Percentiles rank a stretch among this genome's conserved stretches.
Conservation (phyloP, 2,888 invertebrate species). For the Julus scandinavius region DNA sequence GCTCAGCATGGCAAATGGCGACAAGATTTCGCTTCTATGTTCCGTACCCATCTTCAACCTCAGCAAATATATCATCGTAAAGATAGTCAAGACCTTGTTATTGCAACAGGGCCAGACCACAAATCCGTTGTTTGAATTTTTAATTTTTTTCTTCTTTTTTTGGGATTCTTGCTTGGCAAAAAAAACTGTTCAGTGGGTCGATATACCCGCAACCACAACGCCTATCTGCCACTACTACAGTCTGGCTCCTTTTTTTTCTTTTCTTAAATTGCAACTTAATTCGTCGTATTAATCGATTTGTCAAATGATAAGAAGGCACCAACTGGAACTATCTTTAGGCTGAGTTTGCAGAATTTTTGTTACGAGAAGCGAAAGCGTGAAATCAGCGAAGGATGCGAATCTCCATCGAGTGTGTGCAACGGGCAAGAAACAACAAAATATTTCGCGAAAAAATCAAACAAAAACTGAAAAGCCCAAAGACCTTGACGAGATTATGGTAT, state of each 20-base stretch:
- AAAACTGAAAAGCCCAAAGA: conserved; percentile 27
- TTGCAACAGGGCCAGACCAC: neutral
- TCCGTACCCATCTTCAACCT: neutral
- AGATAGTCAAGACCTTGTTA: conserved; percentile 7
- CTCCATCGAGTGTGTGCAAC: neutral
- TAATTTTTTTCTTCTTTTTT: neutral
- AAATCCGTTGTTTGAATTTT: neutral
- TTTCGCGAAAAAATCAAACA: neutral
- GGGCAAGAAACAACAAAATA: neutral
- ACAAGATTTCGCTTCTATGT: neutral
- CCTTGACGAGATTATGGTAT: conserved; percentile 10
- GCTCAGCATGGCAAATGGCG: neutral
- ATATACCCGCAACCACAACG: neutral
- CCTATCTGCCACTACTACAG: neutral
- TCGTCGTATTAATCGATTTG: conserved; percentile 33
- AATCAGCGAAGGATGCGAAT: neutral
- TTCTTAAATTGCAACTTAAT: conserved; percentile 3
- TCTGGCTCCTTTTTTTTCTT: neutral
- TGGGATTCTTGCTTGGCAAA: neutral
- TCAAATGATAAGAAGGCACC: conserved; percentile 3
- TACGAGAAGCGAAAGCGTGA: neutral
- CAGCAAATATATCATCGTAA: neutral
- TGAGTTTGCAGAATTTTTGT: conserved; percentile 3
- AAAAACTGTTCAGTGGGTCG: conserved; percentile 14
- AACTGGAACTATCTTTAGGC: conserved; percentile 5